Conservation (phyloP, 2,888 invertebrate genomes). For the Tipula vernalis region DNA sequence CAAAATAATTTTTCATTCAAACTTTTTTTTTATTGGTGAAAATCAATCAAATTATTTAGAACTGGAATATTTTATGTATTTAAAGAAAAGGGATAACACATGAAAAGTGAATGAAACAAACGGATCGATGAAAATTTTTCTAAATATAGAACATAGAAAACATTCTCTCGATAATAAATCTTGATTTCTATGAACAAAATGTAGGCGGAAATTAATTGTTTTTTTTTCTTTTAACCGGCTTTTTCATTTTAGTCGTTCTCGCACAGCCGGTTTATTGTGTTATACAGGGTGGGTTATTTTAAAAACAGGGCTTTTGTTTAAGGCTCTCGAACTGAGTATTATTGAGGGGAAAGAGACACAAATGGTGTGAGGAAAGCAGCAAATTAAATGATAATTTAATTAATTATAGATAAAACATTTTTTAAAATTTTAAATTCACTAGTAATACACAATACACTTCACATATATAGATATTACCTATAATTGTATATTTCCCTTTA, state of each 20-base stretch:
- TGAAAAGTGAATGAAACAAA: neutral
- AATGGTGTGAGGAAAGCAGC: no score
- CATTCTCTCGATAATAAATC: neutral
- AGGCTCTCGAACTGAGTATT: no score
- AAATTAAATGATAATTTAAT: no score
- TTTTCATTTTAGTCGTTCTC: neutral
- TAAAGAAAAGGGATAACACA: neutral
- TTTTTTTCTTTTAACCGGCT: no score
- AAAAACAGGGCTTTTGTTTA: no score
- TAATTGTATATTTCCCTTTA: no score
- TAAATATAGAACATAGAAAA: neutral
- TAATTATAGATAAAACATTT: no score
- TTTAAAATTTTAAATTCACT: no score
- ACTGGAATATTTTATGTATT: neutral
- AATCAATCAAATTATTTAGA: neutral
- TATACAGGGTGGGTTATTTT: neutral
- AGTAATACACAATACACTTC: no score
- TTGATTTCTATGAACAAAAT: neutral
- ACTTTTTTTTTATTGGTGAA: neutral
- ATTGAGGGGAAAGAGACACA: no score
- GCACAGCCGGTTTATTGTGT: neutral
- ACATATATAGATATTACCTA: no score
- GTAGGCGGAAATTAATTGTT: neutral
- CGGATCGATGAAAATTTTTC: neutral
- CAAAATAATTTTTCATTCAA: neutral